Base-by-base conservation (phyloP, 2,888 invertebrate species). In the Salticus scenicus region DNA sequence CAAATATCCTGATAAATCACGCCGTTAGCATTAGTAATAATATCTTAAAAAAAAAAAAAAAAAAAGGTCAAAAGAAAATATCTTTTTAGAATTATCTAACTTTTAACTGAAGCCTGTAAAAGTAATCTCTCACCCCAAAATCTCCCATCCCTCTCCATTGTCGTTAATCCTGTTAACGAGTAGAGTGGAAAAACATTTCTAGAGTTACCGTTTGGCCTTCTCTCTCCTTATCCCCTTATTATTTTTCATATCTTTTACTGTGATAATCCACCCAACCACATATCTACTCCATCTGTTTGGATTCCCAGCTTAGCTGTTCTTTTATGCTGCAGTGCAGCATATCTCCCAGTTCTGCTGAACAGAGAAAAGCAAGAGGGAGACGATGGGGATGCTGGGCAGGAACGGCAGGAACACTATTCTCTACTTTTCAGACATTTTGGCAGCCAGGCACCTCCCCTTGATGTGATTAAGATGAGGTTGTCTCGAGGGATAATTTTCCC, bases 151-250 rank as follows among this genome's bases (percentile, higher is more conserved):
- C 47, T 47, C 42, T 14, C 7, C 10, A 7, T 37, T 37, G 37
- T 37, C 37, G 37, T 24, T 80, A 80, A 80, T 80, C 80, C 80
- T 73, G 80, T 80, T 80, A 80, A 80, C 80, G 80, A 80, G 41
- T 33, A 30, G 51, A 80, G 80, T 67, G 73, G 80, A 80, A 80
- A 80, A 80, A 80, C 80, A 73, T 73, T 67, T 73, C 73, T 73
- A 66, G 30, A 24, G 57, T 57, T 24, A n/a, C 47, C 12, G 12
- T 47, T 47, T 10, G 47, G 8, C 17, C 47, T 17, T 14, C 47
- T 17, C 47, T 10, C n/a, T 17, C 47, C 47, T 5, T 14, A 14
- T 24, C 20, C 57, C 24, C 57, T 57, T 57, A 24, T 57, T 57
- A 57, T 57, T 57, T 17, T 24, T 24, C 57, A 57, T 24, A 57